Percentiles rank a stretch among this genome's conserved stretches.
phyloP scores from a whole-genome alignment of 2,113 vertebrate species.

The Callipepla squamata region DNA sequence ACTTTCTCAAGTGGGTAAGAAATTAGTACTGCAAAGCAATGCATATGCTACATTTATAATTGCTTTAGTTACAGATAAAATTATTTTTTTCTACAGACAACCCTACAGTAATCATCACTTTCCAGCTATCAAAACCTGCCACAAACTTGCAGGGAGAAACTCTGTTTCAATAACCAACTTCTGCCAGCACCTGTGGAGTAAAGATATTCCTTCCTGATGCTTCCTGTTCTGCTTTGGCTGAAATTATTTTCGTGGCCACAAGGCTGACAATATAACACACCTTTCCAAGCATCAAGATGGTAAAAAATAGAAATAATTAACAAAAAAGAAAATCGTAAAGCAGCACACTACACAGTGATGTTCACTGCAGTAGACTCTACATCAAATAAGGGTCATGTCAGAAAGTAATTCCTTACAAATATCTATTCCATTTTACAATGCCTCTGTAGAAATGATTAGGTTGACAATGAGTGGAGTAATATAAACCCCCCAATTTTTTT shows the following conservation, averaged over 20 bases:
- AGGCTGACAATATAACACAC: neutral
- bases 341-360: neutral
- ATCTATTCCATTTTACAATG: neutral
- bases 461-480: neutral
- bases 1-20: neutral
- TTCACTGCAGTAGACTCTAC: neutral
- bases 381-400: neutral
- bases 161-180: neutral
- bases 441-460: neutral
- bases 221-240: neutral
- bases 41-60: neutral
- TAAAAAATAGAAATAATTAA: neutral
- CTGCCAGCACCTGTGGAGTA: neutral
- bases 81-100: neutral
- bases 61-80: conserved; percentile 4
- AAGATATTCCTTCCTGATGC: neutral
- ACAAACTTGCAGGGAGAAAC: neutral
- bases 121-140: neutral
- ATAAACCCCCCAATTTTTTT: neutral
- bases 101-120: neutral
- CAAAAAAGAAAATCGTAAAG: neutral
- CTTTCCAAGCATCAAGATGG: neutral
- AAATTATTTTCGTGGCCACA: conserved; percentile 11
- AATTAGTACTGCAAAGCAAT: neutral
- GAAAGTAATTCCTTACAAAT: neutral